Evolutionary conservation across 2,113 vertebrate species (phyloP).

Genomic region (Alectura lathami): DNA sequence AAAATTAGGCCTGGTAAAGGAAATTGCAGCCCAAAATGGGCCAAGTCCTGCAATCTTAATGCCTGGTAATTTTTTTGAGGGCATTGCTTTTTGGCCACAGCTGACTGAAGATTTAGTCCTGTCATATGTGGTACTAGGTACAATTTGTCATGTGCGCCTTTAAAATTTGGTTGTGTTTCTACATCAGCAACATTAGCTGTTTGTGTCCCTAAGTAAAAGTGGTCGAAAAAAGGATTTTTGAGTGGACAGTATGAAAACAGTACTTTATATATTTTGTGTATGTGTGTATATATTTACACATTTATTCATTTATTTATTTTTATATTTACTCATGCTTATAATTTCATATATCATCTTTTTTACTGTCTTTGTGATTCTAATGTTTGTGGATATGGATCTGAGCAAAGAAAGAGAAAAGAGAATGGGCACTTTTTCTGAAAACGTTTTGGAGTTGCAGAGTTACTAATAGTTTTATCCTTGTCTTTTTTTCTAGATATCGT

Average conservation of each 20-base stretch:
- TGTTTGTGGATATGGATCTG: background rate
- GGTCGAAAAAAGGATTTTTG: background rate
- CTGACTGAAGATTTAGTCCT: background rate
- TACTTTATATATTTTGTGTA: background rate
- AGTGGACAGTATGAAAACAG: background rate
- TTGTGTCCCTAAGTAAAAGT: background rate
- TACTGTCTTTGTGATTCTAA: background rate
- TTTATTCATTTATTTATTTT: too few species aligned
- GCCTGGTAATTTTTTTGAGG: background rate
- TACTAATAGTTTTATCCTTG: background rate
- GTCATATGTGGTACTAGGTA: background rate
- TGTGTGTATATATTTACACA: too few species aligned
- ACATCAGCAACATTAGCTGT: background rate
- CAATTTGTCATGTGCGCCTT: background rate
- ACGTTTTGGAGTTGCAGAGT: background rate
- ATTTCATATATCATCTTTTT: too few species aligned
- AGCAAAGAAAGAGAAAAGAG: background rate
- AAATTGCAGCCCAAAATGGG: background rate
- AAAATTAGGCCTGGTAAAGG: background rate
- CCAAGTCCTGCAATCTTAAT: background rate
- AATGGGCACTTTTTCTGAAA: background rate
- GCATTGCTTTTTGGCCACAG: background rate
- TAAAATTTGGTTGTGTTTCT: background rate
- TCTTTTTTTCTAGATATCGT: constrained; percentile 87
- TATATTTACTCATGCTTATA: too few species aligned